These are phyloP conservation scores for Hippolais icterina DNA, from an alignment of 2,113 vertebrate species.

Conservation along the genomic window DNA sequence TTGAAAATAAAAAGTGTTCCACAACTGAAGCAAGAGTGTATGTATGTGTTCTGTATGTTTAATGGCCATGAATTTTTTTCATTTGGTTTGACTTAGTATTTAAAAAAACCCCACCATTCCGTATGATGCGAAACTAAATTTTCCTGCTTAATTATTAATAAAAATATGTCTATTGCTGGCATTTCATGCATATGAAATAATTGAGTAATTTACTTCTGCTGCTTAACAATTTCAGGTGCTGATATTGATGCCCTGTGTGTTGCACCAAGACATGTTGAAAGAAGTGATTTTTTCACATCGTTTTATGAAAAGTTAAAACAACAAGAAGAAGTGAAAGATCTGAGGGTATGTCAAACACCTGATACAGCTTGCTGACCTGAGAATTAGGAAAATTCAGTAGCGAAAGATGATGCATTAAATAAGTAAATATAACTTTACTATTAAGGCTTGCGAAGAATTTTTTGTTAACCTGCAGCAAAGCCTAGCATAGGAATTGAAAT, in stretches of 20 bases:
- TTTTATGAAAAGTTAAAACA: slow-evolving; percentile 90
- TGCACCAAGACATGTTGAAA: slow-evolving; percentile 86
- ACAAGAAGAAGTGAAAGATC: slow-evolving; percentile 88
- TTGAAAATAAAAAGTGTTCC: neutral
- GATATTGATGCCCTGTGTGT: slow-evolving; percentile 92
- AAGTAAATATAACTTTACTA: neutral
- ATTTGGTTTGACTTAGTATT: neutral
- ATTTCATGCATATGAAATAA: neutral
- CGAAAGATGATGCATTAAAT: neutral
- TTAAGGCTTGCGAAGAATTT: neutral
- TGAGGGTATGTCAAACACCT: slow-evolving; percentile 76
- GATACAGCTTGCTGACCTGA: neutral
- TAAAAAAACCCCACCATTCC: neutral
- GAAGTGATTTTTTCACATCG: slow-evolving; percentile 88
- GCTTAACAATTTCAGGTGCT: slow-evolving; percentile 76
- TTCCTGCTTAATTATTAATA: neutral
- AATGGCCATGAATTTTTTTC: neutral
- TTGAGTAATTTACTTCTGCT: neutral
- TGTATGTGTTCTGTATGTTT: neutral
- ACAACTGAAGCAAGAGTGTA: neutral
- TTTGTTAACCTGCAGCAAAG: neutral
- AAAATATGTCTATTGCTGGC: neutral
- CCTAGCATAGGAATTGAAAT: neutral
- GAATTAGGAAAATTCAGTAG: neutral
- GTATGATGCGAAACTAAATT: neutral